Base-by-base conservation (phyloP, 2,888 invertebrate genomes). In the Andrena chrysosceles region DNA sequence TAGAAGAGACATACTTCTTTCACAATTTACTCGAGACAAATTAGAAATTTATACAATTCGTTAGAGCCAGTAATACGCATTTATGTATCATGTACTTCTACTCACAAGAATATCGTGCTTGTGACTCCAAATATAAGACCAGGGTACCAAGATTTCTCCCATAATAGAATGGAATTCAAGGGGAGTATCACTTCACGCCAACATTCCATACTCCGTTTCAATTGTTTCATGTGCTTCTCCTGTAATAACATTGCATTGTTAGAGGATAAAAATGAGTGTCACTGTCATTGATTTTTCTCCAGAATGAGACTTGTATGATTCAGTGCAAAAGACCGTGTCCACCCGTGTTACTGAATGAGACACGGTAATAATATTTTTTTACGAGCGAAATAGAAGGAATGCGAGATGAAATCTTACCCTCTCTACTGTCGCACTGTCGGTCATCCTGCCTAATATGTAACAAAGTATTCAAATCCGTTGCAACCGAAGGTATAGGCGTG, bases 141-240 rank as follows among this genome's bases (percentile, higher is more conserved):
- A 48, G 98, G 97, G 94, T 98, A 97, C 96, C 97, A 97, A 84
- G 96, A 96, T 90, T 97, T 97, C 90, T 98, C 97, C 98, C 98
- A 98, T 74, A 97, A 94, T 33, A 97, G 94, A 29, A 97, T 94
- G 0, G 96, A 96, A 91, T 97, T 96, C 16, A 96, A 88, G 0
- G 96, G 95, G 48, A 97, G 93, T 70, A 97, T 95, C n/a, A 97
- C 95, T 94, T 97, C 96, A 79, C 97, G 96, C 96, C 97, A 97
- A 59, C 96, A 96, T 91, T 97, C 97, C 89, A 97, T 93, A 84
- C 96, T 95, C 85, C 96, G 95, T 91, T 96, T 97, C 72, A 97
- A 92, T 91, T 96, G 96, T 90, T 96, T 96, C 82, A 96, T 96
- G 92, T 96, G 96, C 87, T 96, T 96, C 90, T 97, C 97, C 85